A percentile compares a stretch with the other conserved stretches of the same genome.
These are phyloP conservation scores for Nymphalis polychloros DNA, from an alignment of 2,888 invertebrate genomes.

Conservation along the genomic window DNA sequence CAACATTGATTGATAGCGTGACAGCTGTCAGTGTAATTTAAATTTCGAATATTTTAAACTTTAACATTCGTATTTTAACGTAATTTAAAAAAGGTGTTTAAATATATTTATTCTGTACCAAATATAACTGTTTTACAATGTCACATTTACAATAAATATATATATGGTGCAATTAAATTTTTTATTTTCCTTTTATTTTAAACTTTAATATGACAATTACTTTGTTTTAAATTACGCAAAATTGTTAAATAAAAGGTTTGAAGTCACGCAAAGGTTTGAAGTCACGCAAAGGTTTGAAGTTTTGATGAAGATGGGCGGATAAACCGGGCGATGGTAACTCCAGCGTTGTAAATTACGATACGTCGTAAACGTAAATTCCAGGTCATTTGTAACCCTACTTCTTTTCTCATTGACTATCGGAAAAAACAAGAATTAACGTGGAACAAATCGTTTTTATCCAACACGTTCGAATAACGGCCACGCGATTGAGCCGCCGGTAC, in stretches of 20 bases:
- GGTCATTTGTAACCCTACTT: no score
- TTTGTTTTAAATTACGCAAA: not conserved
- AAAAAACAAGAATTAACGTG: no score
- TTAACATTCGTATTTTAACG: conserved; percentile 6
- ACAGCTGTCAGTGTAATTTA: conserved; percentile 17
- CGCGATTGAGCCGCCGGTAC: no score
- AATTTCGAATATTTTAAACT: conserved; percentile 27
- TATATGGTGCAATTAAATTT: conserved; percentile 26
- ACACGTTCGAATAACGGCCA: no score
- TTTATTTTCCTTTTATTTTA: not conserved
- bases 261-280: not conserved
- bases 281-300: not conserved
- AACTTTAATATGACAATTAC: no score
- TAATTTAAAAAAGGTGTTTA: conserved; percentile 5
- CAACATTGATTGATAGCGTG: conserved; percentile 4
- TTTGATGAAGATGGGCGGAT: no score
- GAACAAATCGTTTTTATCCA: no score
- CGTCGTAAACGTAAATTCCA: no score
- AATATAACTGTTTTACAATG: conserved; percentile 26
- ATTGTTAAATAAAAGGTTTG: not conserved
- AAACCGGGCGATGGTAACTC: no score
- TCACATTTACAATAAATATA: conserved; percentile 32
- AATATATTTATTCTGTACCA: conserved; percentile 17
- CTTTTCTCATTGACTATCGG: no score
- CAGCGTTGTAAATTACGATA: no score